phyloP scores from a whole-genome alignment of 2,113 vertebrate genomes.

The Heptranchias perlo region DNA sequence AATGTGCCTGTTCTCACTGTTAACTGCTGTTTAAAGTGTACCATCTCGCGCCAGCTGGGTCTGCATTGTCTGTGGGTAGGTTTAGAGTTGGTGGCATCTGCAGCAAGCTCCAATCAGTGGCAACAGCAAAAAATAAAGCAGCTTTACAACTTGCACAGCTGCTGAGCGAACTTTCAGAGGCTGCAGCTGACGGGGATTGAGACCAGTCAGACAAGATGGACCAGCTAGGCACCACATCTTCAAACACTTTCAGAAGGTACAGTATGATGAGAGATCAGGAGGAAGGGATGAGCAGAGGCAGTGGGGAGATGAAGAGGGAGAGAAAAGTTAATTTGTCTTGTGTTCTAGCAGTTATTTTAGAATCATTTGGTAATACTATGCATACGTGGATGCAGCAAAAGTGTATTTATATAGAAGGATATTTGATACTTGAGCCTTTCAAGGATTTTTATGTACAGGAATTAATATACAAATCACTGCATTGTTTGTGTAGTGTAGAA shows the following conservation, averaged over 20 bases:
- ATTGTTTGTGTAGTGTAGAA: background rate
- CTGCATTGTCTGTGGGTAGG: slow-evolving; percentile 20
- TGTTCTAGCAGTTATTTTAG: background rate
- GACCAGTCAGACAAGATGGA: background rate
- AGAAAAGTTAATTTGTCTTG: background rate
- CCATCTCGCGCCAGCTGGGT: background rate
- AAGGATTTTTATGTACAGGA: no score
- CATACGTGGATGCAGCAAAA: background rate
- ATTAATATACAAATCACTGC: background rate
- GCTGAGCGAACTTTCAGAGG: background rate
- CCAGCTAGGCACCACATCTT: slow-evolving; percentile 10
- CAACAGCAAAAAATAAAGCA: slow-evolving; percentile 22
- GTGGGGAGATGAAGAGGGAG: background rate
- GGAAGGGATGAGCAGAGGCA: background rate
- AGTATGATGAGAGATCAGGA: background rate
- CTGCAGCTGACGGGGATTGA: slow-evolving; percentile 11
- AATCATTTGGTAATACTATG: background rate
- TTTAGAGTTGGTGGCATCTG: slow-evolving; percentile 14
- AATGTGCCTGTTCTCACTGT: background rate
- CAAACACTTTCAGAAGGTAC: background rate
- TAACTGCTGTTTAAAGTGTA: background rate
- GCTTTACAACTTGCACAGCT: slow-evolving; percentile 30
- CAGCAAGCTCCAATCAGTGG: slow-evolving; percentile 9
- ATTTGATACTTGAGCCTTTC: background rate
- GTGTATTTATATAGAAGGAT: background rate